Evolutionary conservation across 2,113 vertebrate species (phyloP).

Genomic region (Thomomys bottae): DNA sequence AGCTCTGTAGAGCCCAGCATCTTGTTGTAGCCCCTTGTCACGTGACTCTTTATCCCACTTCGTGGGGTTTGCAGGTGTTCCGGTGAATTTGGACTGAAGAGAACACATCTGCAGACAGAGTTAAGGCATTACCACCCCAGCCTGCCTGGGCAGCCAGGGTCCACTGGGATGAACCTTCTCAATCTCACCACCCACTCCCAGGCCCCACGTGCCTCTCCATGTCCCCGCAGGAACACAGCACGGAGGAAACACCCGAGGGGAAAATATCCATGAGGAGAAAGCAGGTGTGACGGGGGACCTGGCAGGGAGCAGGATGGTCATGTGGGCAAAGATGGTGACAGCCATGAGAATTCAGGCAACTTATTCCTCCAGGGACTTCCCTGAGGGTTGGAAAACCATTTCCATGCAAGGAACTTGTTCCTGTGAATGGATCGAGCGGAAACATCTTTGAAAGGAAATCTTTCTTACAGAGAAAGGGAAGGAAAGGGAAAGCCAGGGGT

Average conservation of each 20-base stretch:
- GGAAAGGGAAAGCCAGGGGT: no score
- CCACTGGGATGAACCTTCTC: neutral
- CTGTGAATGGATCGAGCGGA: neutral
- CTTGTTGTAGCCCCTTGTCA: no score
- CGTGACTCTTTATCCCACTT: neutral
- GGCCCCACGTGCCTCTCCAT: neutral
- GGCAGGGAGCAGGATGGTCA: rapidly evolving
- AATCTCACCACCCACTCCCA: rapidly evolving
- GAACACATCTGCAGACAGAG: neutral
- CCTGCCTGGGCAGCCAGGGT: neutral
- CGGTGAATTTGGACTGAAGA: neutral
- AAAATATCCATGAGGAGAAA: neutral
- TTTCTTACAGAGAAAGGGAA: neutral
- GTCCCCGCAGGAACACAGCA: no score
- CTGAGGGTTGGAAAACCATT: conserved; percentile 5
- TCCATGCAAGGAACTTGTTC: neutral
- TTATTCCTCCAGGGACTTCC: neutral
- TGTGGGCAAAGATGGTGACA: neutral
- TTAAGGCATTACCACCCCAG: neutral
- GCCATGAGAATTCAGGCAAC: no score
- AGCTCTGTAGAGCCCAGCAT: neutral
- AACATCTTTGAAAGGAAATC: conserved; percentile 3
- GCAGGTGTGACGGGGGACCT: neutral
- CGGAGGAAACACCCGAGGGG: no score
- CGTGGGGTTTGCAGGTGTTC: neutral